Evolutionary conservation across 1,140 invertebrate genomes (phyloP).

Genomic region (Drosophila hydei): DNA sequence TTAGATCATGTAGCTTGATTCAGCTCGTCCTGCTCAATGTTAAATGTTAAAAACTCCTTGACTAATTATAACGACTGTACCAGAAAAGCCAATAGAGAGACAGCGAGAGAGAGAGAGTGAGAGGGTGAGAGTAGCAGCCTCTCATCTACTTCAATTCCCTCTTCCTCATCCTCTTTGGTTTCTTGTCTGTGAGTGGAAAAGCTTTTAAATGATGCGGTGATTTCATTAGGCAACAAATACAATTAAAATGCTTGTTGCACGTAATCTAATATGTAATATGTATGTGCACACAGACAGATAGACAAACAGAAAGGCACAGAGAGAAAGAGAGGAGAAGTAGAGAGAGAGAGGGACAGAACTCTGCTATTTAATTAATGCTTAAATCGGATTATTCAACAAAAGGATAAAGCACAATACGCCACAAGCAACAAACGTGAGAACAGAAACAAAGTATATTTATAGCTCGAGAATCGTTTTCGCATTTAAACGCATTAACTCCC

Average conservation of each 20-base stretch:
- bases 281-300: conserved; percentile 16
- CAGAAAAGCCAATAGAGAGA: background rate
- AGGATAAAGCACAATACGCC: conserved; percentile 26
- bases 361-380: conserved; percentile 69
- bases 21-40: too few relatives aligned
- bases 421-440: background rate
- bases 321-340: conserved; percentile 18
- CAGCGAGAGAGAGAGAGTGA: too few relatives aligned
- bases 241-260: conserved; percentile 78
- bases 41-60: too few relatives aligned
- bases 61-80: background rate
- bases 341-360: conserved; percentile 3
- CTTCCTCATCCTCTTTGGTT: conserved; percentile 4
- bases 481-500: background rate
- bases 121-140: too few relatives aligned
- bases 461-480: background rate
- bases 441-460: background rate
- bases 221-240: conserved; percentile 78
- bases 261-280: conserved; percentile 67
- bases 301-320: conserved; percentile 11
- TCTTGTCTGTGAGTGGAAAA: conserved; percentile 48
- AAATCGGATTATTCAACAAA: conserved; percentile 75
- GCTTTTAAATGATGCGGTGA: conserved; percentile 72
- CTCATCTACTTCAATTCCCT: background rate
- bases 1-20: too few relatives aligned